phyloP scores from a whole-genome alignment of 2,797 vertebrate genomes.

The Phalanger gymnotis region DNA sequence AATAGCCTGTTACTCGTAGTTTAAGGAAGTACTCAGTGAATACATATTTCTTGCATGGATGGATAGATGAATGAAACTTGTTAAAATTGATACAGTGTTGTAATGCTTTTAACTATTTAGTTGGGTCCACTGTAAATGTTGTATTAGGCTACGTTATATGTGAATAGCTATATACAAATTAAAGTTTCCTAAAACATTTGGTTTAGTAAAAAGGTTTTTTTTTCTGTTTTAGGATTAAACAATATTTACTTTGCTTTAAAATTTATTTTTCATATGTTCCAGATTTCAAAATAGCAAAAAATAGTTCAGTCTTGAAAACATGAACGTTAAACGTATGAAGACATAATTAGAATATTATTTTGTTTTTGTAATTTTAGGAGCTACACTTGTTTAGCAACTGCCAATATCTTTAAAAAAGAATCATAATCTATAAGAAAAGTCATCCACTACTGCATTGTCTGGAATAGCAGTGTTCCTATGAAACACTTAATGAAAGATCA shows the following conservation, averaged over 20 bases:
- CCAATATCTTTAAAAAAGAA: constrained; percentile 18
- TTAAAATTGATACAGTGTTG: constrained; percentile 9
- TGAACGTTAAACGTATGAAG: neutral
- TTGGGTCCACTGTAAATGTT: neutral
- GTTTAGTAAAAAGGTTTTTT: neutral
- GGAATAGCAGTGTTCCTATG: neutral
- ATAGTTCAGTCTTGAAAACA: neutral
- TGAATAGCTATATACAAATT: neutral
- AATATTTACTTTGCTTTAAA: neutral
- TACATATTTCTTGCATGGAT: neutral
- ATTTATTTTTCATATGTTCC: neutral
- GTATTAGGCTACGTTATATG: neutral
- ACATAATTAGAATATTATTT: constrained; percentile 4
- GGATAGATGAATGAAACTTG: neutral
- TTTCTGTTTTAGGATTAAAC: constrained; percentile 15
- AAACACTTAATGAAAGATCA: neutral
- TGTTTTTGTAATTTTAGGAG: constrained; percentile 19
- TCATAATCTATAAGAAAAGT: neutral
- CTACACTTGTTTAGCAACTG: constrained; percentile 26
- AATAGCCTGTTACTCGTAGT: neutral
- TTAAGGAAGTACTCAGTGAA: neutral
- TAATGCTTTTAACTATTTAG: neutral
- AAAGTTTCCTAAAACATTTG: constrained; percentile 9
- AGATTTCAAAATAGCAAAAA: constrained; percentile 17
- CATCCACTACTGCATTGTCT: neutral